phyloP scores from a whole-genome alignment of 2,888 invertebrate genomes.

The Dorcus parallelipipedus region DNA sequence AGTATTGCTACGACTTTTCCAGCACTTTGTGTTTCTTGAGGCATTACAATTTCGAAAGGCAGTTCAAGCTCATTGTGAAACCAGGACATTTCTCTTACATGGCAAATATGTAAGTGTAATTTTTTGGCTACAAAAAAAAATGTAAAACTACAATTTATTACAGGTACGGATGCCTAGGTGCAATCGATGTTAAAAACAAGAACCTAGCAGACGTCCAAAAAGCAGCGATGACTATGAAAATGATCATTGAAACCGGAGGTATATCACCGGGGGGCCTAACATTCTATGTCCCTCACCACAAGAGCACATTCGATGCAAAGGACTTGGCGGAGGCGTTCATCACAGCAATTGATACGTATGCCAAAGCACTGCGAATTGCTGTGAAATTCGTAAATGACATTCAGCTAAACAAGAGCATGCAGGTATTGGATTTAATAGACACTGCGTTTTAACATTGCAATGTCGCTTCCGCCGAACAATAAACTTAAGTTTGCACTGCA shows the following conservation, averaged over 20 bases:
- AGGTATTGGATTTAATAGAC: conserved; percentile 45
- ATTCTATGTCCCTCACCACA: conserved; percentile 53
- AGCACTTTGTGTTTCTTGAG: conserved; percentile 62
- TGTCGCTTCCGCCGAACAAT: neutral
- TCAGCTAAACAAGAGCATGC: conserved; percentile 54
- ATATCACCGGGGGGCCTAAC: conserved; percentile 59
- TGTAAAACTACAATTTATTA: neutral
- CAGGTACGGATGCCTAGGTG: conserved; percentile 23
- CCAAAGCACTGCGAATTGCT: conserved; percentile 55
- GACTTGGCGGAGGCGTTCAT: conserved; percentile 55
- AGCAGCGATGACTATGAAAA: conserved; percentile 19
- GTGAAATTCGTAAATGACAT: conserved; percentile 55
- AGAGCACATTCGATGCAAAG: conserved; percentile 52
- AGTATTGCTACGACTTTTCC: conserved; percentile 63
- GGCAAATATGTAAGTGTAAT: conserved; percentile 57
- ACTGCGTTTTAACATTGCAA: neutral
- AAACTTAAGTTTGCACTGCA: neutral
- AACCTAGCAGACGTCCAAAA: conserved; percentile 17
- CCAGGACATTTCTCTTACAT: conserved; percentile 62
- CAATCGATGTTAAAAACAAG: conserved; percentile 21
- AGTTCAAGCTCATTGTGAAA: conserved; percentile 60
- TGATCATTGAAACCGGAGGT: conserved; percentile 48
- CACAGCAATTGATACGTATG: conserved; percentile 57
- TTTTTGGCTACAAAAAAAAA: too few relatives aligned
- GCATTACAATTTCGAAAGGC: conserved; percentile 57